These are phyloP conservation scores for Arrhamphus sclerolepis DNA, from an alignment of 2,797 vertebrate genomes.

Conservation along the genomic window DNA sequence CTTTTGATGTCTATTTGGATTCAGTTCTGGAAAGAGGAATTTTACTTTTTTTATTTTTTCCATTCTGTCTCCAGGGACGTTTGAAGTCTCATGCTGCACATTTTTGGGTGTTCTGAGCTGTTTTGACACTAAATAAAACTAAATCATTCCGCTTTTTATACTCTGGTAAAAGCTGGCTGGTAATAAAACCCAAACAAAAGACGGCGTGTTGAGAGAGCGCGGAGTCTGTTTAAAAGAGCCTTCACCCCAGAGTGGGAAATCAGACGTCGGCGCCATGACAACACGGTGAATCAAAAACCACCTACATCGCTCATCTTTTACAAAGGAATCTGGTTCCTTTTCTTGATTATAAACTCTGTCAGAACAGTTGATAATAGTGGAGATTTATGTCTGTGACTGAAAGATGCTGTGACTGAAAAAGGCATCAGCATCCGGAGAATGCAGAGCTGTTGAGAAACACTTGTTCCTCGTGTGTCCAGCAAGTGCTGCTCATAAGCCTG, in stretches of 20 bases:
- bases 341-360: constrained; percentile 9
- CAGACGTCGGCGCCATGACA: neutral
- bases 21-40: too few relatives aligned
- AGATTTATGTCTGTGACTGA: neutral
- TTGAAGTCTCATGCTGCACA: too few relatives aligned
- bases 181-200: constrained; percentile 6
- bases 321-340: neutral
- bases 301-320: neutral
- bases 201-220: constrained; percentile 2
- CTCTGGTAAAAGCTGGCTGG: rapidly evolving
- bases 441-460: constrained; percentile 52
- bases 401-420: constrained; percentile 24
- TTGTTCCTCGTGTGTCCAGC: constrained; percentile 42
- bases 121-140: too few relatives aligned
- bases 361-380: constrained; percentile 7
- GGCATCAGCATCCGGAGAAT: constrained; percentile 50
- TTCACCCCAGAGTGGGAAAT: neutral
- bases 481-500: constrained; percentile 42
- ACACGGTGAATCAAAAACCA: constrained; percentile 7
- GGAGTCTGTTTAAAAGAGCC: constrained; percentile 26
- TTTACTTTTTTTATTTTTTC: too few relatives aligned
- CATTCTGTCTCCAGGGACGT: too few relatives aligned
- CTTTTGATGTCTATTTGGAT: too few relatives aligned
- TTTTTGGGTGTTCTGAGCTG: too few relatives aligned
- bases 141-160: neutral